Evolutionary conservation across 2,888 invertebrate species (phyloP), one percentile per base, ranked within the genome.

Genomic region (Zhengitettix transpicula): DNA sequence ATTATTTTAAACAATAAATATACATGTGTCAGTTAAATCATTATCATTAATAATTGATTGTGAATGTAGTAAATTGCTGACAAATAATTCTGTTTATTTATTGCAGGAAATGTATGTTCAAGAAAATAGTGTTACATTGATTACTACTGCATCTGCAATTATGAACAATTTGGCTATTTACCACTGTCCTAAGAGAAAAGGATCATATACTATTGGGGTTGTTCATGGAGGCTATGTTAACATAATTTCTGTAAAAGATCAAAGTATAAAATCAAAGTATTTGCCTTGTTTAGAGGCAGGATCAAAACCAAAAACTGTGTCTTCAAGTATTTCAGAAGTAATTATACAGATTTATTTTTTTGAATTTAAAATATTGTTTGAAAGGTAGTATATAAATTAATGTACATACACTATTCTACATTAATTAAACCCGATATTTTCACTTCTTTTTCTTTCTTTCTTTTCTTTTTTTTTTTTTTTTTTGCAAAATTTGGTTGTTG

Each of bases 131-230:
- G 56, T 69, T 3, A 61, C 61, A 11, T 51, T 69, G 16, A 64
- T 65, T 10, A 66, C 68, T 7, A 64, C 65, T 10, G 68, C 67
- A 28, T 69, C 69, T 10, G 68, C 68, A 10, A 58, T 68, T 16
- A 64, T 64, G 40, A 68, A 68, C 58, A 69, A 69, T 56, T 61
- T 69, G 40, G 63, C 65, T n/a, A 65, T 65, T 7, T 65, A 66
- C 42, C 58, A 59, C 40, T 44, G 63, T 28, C 63, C 63, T 15
- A 60, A 63, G 11, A 63, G 58, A 11, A 57, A 60, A 17, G 59
- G 58, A 28, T 63, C 65, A 1, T 62, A 64, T 44, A 63, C 65
- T 28, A 60, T 67, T 12, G 66, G 66, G 12, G 68, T 68, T 16
- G 64, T 68, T 11, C 68, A 68, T 59, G 64, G 63, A 62, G 59